These are phyloP conservation scores for Netelia virgata DNA, from an alignment of 2,888 invertebrate species.

Conservation along the genomic window DNA sequence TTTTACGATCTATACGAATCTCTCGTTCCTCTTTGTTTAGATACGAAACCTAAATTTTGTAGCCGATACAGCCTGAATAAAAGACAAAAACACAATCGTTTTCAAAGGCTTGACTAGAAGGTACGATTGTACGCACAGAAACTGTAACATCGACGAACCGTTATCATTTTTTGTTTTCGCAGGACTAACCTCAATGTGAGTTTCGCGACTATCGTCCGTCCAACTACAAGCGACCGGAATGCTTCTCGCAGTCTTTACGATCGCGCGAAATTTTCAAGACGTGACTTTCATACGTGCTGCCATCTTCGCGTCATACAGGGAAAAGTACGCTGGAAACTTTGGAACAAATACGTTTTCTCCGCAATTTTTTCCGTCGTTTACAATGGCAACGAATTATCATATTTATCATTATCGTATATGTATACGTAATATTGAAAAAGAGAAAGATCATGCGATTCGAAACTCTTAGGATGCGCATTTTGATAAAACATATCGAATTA, in stretches of 20 bases:
- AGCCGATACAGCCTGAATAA: slow-evolving; percentile 51
- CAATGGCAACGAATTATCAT: slow-evolving; percentile 6
- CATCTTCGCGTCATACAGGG: not conserved
- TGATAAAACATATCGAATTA: slow-evolving; percentile 54
- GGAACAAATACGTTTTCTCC: not conserved
- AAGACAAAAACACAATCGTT: slow-evolving; percentile 40
- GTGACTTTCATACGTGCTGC: not conserved
- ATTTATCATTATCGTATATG: not conserved
- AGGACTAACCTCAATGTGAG: not conserved
- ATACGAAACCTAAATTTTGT: slow-evolving; percentile 49
- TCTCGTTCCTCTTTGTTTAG: slow-evolving; percentile 26
- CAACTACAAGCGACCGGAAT: too few relatives aligned
- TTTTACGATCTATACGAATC: slow-evolving; percentile 25
- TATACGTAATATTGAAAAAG: not conserved
- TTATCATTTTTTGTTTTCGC: slow-evolving; percentile 13
- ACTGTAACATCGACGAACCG: slow-evolving; percentile 41
- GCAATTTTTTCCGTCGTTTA: not conserved
- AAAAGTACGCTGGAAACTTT: not conserved
- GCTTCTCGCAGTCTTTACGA: not conserved
- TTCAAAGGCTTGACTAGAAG: slow-evolving; percentile 63
- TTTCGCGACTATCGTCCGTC: too few relatives aligned
- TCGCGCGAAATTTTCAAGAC: not conserved
- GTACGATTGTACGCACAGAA: slow-evolving; percentile 58
- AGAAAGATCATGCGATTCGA: slow-evolving; percentile 53
- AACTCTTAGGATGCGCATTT: slow-evolving; percentile 55